These are phyloP conservation scores for Drosophila merina DNA, from an alignment of 2,888 invertebrate species.

Conservation along the genomic window DNA sequence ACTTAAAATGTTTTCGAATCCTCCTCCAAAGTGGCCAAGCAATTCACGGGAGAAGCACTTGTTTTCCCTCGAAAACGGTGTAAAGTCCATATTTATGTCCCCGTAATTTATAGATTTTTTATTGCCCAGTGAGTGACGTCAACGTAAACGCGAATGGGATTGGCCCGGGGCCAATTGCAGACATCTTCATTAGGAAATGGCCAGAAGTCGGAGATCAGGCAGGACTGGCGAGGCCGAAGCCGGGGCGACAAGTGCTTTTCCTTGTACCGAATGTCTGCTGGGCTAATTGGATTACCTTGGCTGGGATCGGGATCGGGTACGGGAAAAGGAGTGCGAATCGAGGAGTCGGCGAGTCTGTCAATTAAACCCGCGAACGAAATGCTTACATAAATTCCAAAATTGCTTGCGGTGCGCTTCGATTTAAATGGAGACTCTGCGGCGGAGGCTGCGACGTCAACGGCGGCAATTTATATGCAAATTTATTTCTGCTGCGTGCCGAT, in stretches of 20 bases:
- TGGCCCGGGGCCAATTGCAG: conserved; percentile 49
- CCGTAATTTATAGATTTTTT: conserved; percentile 70
- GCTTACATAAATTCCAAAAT: conserved; percentile 79
- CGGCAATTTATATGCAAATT: conserved; percentile 79
- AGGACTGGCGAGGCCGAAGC: background rate
- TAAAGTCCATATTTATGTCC: conserved; percentile 60
- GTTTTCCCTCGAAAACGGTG: conserved; percentile 22
- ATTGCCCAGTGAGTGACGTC: conserved; percentile 59
- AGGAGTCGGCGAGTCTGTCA: conserved; percentile 55
- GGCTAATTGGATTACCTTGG: conserved; percentile 80
- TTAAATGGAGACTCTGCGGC: conserved; percentile 62
- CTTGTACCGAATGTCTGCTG: conserved; percentile 79
- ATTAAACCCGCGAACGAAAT: conserved; percentile 79
- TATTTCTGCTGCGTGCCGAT: conserved; percentile 54
- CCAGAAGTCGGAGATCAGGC: conserved; percentile 8
- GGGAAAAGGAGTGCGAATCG: background rate
- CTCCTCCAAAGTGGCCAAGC: background rate
- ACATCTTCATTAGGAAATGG: conserved; percentile 75
- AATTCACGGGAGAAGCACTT: conserved; percentile 12
- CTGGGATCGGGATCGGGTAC: conserved; percentile 3
- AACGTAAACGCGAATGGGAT: conserved; percentile 39
- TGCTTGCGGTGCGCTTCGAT: conserved; percentile 80
- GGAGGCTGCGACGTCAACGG: conserved; percentile 25
- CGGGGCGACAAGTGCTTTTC: conserved; percentile 80
- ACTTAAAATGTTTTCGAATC: background rate